Conservation (phyloP, 2,113 vertebrate genomes). For the Origma solitaria region DNA sequence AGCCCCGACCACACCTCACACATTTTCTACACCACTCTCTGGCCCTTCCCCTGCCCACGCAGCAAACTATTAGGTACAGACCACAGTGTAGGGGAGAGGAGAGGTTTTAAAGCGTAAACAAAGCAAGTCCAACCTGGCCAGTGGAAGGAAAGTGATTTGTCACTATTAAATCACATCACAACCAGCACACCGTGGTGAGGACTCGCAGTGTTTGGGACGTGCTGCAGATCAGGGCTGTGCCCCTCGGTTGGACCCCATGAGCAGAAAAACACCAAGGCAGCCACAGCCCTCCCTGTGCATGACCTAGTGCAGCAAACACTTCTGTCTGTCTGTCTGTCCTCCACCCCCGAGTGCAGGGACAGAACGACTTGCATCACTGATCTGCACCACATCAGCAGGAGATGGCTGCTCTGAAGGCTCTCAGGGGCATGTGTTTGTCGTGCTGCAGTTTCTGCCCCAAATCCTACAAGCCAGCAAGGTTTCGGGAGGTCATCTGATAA, state of each 20-base stretch:
- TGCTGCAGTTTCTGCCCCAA: not conserved
- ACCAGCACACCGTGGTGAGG: not conserved
- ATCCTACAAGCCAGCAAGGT: not conserved
- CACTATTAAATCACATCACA: not conserved
- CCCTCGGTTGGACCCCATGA: not conserved
- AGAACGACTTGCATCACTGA: rapidly evolving
- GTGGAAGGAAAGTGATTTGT: not conserved
- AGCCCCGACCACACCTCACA: not conserved
- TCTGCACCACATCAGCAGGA: not conserved
- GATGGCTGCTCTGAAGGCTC: not conserved
- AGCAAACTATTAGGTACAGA: not conserved
- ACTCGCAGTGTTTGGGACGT: rapidly evolving
- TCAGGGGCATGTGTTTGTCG: not conserved
- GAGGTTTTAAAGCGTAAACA: not conserved
- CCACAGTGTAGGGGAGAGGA: not conserved
- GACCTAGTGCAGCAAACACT: not conserved
- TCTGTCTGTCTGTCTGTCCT: not conserved
- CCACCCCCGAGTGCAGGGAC: not conserved
- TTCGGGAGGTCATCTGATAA: not conserved
- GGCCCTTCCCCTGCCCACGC: not conserved
- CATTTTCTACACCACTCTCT: not conserved
- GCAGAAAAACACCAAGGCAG: not conserved
- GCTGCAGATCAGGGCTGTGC: not conserved
- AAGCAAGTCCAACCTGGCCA: not conserved
- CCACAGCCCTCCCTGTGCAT: not conserved